Conservation (phyloP, 1,140 invertebrate species). For the Pseudachorutes palmiensis region DNA sequence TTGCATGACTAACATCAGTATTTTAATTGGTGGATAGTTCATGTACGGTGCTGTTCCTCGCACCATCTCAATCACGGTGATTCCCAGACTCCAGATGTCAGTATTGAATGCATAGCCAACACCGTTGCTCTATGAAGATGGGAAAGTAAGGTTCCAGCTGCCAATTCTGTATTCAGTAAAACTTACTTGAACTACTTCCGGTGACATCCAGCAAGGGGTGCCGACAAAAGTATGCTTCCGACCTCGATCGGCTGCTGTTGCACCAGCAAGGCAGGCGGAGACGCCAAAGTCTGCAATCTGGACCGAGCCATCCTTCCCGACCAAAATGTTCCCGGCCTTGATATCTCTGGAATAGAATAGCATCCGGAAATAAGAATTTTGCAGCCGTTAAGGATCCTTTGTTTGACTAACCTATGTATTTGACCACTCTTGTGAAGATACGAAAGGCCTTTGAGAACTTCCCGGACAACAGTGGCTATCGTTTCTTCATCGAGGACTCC, state of each 20-base stretch:
- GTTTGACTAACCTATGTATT: constrained; percentile 66
- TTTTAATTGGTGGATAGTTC: constrained; percentile 99
- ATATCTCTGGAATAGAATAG: constrained; percentile 55
- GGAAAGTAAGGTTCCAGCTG: background rate
- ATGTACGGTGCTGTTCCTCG: constrained; percentile 98
- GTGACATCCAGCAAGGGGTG: constrained; percentile 50
- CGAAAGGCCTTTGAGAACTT: constrained; percentile 94
- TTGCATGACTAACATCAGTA: constrained; percentile 93
- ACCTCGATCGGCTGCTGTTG: constrained; percentile 79
- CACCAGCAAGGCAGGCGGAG: constrained; percentile 69
- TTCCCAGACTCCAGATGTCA: constrained; percentile 99
- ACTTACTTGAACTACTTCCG: constrained; percentile 86
- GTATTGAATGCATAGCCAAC: constrained; percentile 98
- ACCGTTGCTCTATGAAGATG: constrained; percentile 51
- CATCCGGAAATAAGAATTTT: background rate
- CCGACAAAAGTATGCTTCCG: constrained; percentile 72
- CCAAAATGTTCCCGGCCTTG: constrained; percentile 95
- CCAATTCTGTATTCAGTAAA: background rate
- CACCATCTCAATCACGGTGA: constrained; percentile 97
- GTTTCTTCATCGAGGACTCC: constrained; percentile 96
- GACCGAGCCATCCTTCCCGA: constrained; percentile 69
- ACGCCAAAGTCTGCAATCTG: constrained; percentile 96
- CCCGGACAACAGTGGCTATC: constrained; percentile 97
- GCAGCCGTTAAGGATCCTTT: background rate
- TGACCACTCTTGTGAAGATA: constrained; percentile 99